Evolutionary conservation across 2,113 vertebrate genomes (phyloP).

Genomic region (Marmota flaviventris): DNA sequence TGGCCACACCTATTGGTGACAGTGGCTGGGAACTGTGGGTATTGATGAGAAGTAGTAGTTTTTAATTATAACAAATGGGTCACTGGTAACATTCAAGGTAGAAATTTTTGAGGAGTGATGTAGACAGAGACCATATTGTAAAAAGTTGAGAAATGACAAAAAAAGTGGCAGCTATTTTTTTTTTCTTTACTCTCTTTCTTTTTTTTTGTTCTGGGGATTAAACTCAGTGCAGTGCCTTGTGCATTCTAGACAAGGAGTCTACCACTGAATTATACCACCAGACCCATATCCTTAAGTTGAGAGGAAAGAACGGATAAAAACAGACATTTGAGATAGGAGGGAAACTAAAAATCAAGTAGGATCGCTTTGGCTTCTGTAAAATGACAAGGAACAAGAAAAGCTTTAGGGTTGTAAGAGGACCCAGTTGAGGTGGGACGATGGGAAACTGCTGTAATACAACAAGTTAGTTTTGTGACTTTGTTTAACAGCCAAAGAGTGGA

Average conservation of each 20-base stretch:
- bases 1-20: not conserved
- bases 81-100: not conserved
- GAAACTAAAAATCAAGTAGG: constrained; percentile 31
- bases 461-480: constrained; percentile 14
- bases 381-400: constrained; percentile 18
- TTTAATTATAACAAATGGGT: not conserved
- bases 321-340: not conserved
- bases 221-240: not conserved
- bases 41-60: not conserved
- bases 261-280: not conserved
- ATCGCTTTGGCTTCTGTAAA: constrained; percentile 21
- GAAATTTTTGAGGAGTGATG: constrained; percentile 9
- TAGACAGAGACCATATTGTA: constrained; percentile 4
- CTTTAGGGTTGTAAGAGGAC: not conserved
- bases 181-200: too few species aligned
- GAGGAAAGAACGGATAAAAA: too few species aligned
- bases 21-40: constrained; percentile 11
- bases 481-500: not conserved
- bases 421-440: not conserved
- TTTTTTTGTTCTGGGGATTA: not conserved
- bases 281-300: not conserved
- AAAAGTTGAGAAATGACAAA: constrained; percentile 13
- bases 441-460: not conserved
- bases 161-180: not conserved
- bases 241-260: not conserved